phyloP scores from a whole-genome alignment of 1,140 invertebrate genomes.

The Neodiprion pinetum region DNA sequence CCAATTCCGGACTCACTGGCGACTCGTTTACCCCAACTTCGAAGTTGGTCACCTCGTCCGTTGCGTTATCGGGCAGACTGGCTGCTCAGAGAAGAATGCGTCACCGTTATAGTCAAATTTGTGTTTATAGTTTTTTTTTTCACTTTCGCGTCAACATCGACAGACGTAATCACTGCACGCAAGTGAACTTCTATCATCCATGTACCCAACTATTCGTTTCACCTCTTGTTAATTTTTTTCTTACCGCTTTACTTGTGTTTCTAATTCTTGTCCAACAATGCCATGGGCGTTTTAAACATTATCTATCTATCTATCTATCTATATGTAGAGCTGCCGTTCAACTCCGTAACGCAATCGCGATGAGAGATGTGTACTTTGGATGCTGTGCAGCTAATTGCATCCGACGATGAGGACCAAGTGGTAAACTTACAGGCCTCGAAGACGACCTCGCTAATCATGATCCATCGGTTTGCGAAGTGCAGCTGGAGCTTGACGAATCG shows the following conservation, averaged over 20 bases:
- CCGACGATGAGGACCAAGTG: no score
- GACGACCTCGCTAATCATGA: constrained; percentile 81
- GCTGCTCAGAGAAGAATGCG: constrained; percentile 40
- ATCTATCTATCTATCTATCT: background rate
- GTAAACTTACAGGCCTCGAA: constrained; percentile 69
- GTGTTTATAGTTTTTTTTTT: background rate
- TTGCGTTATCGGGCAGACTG: constrained; percentile 66
- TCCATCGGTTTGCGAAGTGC: constrained; percentile 78
- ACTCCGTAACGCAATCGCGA: no score
- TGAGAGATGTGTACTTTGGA: no score
- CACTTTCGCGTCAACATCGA: no score
- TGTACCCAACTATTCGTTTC: no score
- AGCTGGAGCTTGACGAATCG: constrained; percentile 75
- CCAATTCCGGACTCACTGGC: constrained; percentile 63
- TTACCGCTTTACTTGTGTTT: no score
- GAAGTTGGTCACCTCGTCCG: constrained; percentile 63
- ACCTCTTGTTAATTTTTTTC: no score
- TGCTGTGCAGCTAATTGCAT: no score
- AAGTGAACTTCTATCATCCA: no score
- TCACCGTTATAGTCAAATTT: background rate
- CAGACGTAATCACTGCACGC: no score
- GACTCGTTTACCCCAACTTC: constrained; percentile 62
- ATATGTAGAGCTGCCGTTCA: background rate
- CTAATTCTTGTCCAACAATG: no score
- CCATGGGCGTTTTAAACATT: no score